Conservation (phyloP, 2,888 invertebrate genomes). For the Limnephilus auricula region DNA sequence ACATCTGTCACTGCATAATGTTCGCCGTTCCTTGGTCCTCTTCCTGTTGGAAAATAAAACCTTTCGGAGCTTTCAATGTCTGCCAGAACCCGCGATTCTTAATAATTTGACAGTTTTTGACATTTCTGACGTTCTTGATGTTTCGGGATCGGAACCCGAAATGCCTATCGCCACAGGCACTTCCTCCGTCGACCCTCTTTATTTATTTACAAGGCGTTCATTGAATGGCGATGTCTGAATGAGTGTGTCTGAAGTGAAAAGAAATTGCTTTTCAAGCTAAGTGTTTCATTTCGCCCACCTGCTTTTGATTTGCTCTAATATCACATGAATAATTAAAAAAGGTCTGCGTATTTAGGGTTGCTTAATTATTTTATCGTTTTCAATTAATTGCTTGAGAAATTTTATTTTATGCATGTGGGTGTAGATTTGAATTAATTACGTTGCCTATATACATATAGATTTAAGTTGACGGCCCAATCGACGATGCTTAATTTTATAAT, state of each 20-base stretch:
- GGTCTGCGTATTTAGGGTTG: not conserved
- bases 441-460: not conserved
- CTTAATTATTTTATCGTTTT: not conserved
- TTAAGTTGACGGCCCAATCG: not conserved
- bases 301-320: not conserved
- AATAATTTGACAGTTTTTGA: conserved; percentile 58
- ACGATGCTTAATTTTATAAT: not conserved
- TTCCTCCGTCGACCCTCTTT: conserved; percentile 11
- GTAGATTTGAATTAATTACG: not conserved
- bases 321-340: not conserved
- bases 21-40: not conserved
- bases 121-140: conserved; percentile 17
- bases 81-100: conserved; percentile 14
- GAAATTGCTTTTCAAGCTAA: conserved; percentile 20
- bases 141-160: not conserved
- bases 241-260: conserved; percentile 39
- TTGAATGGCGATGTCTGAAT: conserved; percentile 38
- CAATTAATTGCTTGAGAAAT: not conserved
- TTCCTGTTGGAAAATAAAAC: conserved; percentile 10
- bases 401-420: not conserved
- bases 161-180: conserved; percentile 9
- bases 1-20: conserved; percentile 26
- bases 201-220: conserved; percentile 21
- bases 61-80: not conserved
- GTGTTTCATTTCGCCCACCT: conserved; percentile 11